Percentiles rank a stretch among this genome's conserved stretches.
Conservation (phyloP, 2,888 invertebrate genomes). For the Apeira syringaria region DNA sequence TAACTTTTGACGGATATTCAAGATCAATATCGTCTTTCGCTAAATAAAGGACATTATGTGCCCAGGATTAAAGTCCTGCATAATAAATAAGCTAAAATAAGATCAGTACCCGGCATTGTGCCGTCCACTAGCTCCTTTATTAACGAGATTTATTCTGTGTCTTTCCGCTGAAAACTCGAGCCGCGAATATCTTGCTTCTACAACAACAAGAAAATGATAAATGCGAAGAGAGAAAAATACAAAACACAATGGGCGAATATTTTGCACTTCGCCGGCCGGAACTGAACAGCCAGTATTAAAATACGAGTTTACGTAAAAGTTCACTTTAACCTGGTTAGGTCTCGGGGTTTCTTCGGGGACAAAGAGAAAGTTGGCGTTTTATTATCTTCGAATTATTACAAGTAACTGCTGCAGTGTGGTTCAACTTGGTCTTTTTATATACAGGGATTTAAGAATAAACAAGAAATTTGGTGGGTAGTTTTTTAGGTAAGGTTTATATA, state of each 20-base stretch:
- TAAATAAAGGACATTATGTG: conserved; percentile 49
- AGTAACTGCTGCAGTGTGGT: no score
- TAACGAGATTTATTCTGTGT: conserved; percentile 22
- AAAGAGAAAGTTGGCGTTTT: conserved; percentile 36
- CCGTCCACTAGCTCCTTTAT: conserved; percentile 44
- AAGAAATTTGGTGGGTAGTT: no score
- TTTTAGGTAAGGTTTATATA: no score
- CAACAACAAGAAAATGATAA: neutral
- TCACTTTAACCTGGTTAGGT: conserved; percentile 53
- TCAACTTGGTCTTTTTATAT: no score
- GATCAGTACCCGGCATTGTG: conserved; percentile 45
- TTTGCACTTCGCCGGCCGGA: neutral
- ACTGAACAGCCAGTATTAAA: conserved; percentile 29
- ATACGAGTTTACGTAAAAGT: conserved; percentile 45
- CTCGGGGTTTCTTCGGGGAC: conserved; percentile 44
- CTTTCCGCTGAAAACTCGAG: conserved; percentile 2
- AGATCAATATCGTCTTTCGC: no score
- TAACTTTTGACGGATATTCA: no score
- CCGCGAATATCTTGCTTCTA: neutral
- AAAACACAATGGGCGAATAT: neutral
- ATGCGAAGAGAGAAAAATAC: neutral
- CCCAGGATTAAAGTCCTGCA: conserved; percentile 55
- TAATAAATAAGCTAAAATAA: conserved; percentile 63
- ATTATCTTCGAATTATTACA: no score
- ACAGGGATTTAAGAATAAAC: no score